Base-by-base conservation (phyloP, 1,140 invertebrate genomes). In the Drosophila takahashii region DNA sequence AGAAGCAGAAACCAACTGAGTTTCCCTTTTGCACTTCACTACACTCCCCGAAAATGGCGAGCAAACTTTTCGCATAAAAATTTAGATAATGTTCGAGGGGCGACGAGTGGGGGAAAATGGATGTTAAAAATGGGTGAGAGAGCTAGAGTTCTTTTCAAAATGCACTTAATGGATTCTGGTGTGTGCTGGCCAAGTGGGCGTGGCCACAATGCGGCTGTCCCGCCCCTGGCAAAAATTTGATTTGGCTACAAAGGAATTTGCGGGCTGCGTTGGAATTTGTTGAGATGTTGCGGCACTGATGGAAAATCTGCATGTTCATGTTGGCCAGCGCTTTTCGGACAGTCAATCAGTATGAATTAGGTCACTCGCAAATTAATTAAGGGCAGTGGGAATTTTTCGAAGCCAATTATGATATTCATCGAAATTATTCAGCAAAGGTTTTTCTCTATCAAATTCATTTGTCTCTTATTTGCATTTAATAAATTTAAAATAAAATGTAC, bases 61-160 rank as follows among this genome's bases (percentile, higher is more conserved):
- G 29, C 64, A 84, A 84, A 85, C 64, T 86, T 86, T 86, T 86
- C 81, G 70, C 84, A 86, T 86, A 81, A 86, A 86, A 86, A 86
- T 86, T 66, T 87, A 79, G 81, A 86, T 87, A 86, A 86, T 86
- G 81, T 76, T 76, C 29, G 53, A n/a, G 22, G 32, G 32, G 56
- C 22, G 22, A 22, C 22, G 37, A n/a, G 36, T 39, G 22, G 10
- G 32, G 13, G 32, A 52, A 52, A 42, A n/a, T 27, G 58, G 26
- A 26, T 37, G 2, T 11, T 2, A 37, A 13, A 22, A 57, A 37
- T 26, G 47, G 15, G 39, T n/a, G 61, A 1, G 27, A 32, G 16
- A 69, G 29, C 15, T 7, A 13, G 32, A 50, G 29, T 50, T 69
- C 47, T 34, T 57, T 70, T 52, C 37, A 41, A 65, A 65, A 72